Conservation (phyloP, 2,888 invertebrate species). For the Acronicta alni region DNA sequence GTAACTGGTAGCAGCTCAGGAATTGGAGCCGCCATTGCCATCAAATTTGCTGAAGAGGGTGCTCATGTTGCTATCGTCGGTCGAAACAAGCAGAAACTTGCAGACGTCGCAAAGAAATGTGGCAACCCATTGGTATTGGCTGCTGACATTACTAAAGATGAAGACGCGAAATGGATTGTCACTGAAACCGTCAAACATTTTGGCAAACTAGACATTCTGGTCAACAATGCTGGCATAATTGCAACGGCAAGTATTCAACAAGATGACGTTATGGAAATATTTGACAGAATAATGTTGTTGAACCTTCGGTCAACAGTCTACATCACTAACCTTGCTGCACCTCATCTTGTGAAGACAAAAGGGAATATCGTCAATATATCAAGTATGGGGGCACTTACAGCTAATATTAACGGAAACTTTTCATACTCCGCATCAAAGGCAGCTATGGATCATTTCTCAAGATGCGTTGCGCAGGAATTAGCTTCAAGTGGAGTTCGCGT, state of each 20-base stretch:
- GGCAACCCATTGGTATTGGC: slow-evolving; percentile 3
- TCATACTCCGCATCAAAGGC: slow-evolving; percentile 56
- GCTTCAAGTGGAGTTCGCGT: slow-evolving; percentile 93
- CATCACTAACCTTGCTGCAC: slow-evolving; percentile 46
- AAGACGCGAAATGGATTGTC: slow-evolving; percentile 31
- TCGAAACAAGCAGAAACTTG: slow-evolving; percentile 3
- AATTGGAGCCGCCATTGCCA: slow-evolving; percentile 10
- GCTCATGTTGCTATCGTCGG: slow-evolving; percentile 4
- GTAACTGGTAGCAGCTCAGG: slow-evolving; percentile 8
- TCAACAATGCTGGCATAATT: slow-evolving; percentile 49
- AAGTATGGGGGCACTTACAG: slow-evolving; percentile 25
- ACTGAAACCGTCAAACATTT: slow-evolving; percentile 30
- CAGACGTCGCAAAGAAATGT: slow-evolving; percentile 2
- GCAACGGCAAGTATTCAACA: neutral
- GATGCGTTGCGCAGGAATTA: slow-evolving; percentile 89
- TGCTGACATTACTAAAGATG: slow-evolving; percentile 36
- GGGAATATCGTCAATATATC: slow-evolving; percentile 93
- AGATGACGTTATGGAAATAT: slow-evolving; percentile 25
- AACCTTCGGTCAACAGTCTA: slow-evolving; percentile 41
- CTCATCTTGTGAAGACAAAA: slow-evolving; percentile 54
- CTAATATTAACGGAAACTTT: slow-evolving; percentile 6
- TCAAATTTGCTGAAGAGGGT: slow-evolving; percentile 4
- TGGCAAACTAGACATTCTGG: slow-evolving; percentile 39
- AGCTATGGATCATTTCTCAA: slow-evolving; percentile 57
- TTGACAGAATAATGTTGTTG: slow-evolving; percentile 31